phyloP scores from a whole-genome alignment of 2,113 vertebrate genomes.

The Proteles cristata region DNA sequence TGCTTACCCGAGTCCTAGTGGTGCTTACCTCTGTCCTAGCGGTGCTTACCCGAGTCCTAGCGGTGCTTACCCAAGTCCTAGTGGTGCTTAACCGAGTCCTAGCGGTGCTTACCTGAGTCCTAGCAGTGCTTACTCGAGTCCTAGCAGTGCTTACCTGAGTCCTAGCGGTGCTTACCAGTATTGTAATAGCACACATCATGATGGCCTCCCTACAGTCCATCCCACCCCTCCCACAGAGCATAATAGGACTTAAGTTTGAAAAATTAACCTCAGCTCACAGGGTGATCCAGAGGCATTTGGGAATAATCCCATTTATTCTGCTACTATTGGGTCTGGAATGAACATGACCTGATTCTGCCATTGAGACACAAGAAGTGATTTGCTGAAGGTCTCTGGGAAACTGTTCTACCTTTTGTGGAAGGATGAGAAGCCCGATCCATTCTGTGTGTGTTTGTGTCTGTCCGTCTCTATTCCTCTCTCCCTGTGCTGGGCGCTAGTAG shows the following conservation, averaged over 20 bases:
- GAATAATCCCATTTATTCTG: not conserved
- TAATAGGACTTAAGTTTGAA: not conserved
- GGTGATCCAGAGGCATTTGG: not conserved
- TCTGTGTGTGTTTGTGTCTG: not conserved
- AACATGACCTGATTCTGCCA: not conserved
- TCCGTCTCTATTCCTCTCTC: not conserved
- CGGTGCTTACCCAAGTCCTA: not conserved
- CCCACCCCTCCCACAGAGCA: not conserved
- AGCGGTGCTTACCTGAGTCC: not conserved
- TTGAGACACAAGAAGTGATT: not conserved
- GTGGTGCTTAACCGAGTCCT: not conserved
- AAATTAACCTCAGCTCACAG: not conserved
- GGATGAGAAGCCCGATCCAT: not conserved
- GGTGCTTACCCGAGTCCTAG: not conserved
- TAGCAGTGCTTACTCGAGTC: fast-evolving
- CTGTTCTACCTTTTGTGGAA: not conserved
- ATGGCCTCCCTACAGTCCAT: fast-evolving
- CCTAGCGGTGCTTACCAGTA: not conserved
- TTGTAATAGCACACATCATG: fast-evolving
- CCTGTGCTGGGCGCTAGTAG: not conserved
- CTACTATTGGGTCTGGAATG: not conserved
- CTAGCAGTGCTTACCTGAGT: not conserved
- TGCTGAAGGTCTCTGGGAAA: not conserved
- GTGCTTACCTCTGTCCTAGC: not conserved
- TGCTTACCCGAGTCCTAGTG: not conserved